Evolutionary conservation across 2,797 vertebrate species (phyloP).

Genomic region (Malacoctenus gilli): DNA sequence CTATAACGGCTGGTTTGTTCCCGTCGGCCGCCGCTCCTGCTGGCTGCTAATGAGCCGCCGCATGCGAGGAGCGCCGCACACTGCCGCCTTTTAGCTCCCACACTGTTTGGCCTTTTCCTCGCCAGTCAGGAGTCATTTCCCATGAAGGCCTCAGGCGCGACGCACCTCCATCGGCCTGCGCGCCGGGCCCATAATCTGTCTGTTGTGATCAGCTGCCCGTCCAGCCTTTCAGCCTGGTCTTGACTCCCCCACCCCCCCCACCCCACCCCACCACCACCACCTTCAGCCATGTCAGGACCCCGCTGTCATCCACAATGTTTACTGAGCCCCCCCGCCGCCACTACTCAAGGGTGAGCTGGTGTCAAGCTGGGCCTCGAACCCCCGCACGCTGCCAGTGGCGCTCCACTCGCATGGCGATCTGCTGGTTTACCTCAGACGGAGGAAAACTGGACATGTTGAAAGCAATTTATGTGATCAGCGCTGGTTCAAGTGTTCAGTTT

Average conservation of each 20-base stretch:
- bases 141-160: constrained; percentile 81
- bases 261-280: no score
- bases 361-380: constrained; percentile 54
- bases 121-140: constrained; percentile 90
- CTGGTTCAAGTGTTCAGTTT: constrained; percentile 78
- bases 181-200: constrained; percentile 79
- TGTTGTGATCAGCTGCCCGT: constrained; percentile 79
- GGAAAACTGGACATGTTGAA: constrained; percentile 82
- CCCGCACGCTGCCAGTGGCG: constrained; percentile 30
- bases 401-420: constrained; percentile 55
- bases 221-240: constrained; percentile 52
- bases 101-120: constrained; percentile 78
- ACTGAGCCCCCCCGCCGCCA: constrained; percentile 52
- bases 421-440: constrained; percentile 53
- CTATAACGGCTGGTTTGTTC: constrained; percentile 86
- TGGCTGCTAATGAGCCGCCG: constrained; percentile 84
- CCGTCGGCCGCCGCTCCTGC: constrained; percentile 70
- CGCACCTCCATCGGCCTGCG: constrained; percentile 65
- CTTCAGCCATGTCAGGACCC: constrained; percentile 78
- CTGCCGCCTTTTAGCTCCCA: constrained; percentile 83
- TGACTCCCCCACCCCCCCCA: no score
- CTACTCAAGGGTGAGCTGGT: constrained; percentile 49
- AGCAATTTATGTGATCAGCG: constrained; percentile 79
- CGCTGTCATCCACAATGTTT: constrained; percentile 77
- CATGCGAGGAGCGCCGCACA: constrained; percentile 77